Evolutionary conservation across 2,888 invertebrate genomes (phyloP).

Genomic region (Acleris sparsana): DNA sequence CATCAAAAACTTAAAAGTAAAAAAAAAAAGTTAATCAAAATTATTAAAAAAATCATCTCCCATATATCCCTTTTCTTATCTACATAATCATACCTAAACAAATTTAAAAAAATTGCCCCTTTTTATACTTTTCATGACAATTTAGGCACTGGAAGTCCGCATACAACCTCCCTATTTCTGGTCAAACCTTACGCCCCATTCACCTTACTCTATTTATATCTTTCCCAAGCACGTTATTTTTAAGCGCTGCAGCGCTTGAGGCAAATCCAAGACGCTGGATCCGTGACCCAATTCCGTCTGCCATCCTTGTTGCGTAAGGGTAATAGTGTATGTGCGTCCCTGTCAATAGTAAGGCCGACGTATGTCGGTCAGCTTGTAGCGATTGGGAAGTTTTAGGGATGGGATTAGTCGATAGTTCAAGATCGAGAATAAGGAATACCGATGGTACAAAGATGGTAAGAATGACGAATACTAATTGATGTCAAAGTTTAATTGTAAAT

Average conservation of each 20-base stretch:
- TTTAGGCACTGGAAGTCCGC: no score
- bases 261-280: conserved; percentile 65
- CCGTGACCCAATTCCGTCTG: conserved; percentile 76
- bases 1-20: no score
- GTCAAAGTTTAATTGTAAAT: no score
- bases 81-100: no score
- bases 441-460: no score
- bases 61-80: no score
- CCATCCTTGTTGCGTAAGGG: conserved; percentile 48
- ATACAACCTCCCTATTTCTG: neutral
- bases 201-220: conserved; percentile 39
- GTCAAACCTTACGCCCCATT: conserved; percentile 19
- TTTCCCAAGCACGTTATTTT: conserved; percentile 39
- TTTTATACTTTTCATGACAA: no score
- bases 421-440: conserved; percentile 20
- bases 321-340: conserved; percentile 50
- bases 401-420: conserved; percentile 39
- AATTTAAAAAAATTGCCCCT: no score
- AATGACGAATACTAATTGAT: no score
- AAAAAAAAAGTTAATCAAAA: no score
- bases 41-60: no score
- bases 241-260: conserved; percentile 70
- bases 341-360: conserved; percentile 72
- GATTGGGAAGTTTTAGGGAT: conserved; percentile 66
- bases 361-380: conserved; percentile 78